Base-by-base conservation (phyloP, 2,113 vertebrate genomes). In the Maccullochella peelii region DNA sequence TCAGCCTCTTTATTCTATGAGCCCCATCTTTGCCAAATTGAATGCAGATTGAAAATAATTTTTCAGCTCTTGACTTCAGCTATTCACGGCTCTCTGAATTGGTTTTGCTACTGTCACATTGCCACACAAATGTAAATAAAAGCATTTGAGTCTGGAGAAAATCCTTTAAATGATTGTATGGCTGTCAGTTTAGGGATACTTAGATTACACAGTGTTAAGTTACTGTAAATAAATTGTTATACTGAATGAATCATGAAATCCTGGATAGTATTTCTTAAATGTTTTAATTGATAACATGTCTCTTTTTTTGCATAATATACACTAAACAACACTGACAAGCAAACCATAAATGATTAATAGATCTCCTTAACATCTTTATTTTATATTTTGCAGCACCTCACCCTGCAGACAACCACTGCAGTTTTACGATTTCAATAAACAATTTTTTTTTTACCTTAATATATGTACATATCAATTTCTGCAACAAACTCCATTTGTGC, bases 1-100 rank as follows among this genome's bases (percentile, higher is more conserved):
- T 96, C 96, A 93, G 90, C 95, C 96, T 96, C 97, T 97, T 96
- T 97, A 97, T 97, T 97, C 96, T 95, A 97, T 96, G 96, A 98
- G 97, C 88, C 96, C 95, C 96, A 97, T 98, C 97, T 97, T 97
- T 97, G 96, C 96, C 96, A 99, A 98, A 98, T 98, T 97, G 96
- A 98, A 97, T 97, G 97, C 97, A 95, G 96, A 98, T 96, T 99
- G 97, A 97, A 97, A 97, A 97, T 97, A 97, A 97, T 97, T 98
- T 97, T 96, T 97, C 96, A 95, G 96, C 96, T 97, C 97, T 99
- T 98, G 97, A 99, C 98, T 97, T 96, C 95, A 95, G 96, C 95
- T 96, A 96, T 96, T 97, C 97, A 96, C 95, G 94, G 96, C 96
- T 95, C 94, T 92, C 96, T 97, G 92, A 94, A 94, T 97, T 95